phyloP scores from a whole-genome alignment of 2,797 vertebrate species.

The Poeciliopsis infans region DNA sequence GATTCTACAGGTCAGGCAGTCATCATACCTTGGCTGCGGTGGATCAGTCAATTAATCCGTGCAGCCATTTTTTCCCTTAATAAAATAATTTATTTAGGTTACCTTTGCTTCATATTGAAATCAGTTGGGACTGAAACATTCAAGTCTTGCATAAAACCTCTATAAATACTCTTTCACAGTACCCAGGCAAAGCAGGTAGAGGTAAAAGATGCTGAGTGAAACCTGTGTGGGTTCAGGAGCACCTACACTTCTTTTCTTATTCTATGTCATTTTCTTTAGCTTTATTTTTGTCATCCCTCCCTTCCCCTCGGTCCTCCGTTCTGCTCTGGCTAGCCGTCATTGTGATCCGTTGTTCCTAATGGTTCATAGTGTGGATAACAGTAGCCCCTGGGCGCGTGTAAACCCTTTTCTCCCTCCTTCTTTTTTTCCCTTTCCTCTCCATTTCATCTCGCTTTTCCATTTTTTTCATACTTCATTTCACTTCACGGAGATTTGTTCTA shows the following conservation, averaged over 20 bases:
- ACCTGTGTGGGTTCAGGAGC: conserved; percentile 12
- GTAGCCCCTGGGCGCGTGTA: conserved; percentile 52
- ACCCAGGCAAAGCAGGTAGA: background rate
- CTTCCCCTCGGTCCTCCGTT: conserved; percentile 29
- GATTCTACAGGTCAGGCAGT: background rate
- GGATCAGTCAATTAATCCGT: background rate
- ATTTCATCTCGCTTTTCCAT: conserved; percentile 67
- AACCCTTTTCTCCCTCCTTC: conserved; percentile 33
- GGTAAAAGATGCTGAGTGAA: conserved; percentile 1
- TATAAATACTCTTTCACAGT: background rate
- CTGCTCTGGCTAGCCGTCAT: conserved; percentile 45
- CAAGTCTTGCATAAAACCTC: background rate
- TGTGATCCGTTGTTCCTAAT: conserved; percentile 58
- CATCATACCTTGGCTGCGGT: background rate
- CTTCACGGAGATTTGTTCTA: conserved; percentile 77
- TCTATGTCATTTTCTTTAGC: conserved; percentile 2
- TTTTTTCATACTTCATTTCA: conserved; percentile 75
- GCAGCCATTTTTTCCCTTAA: background rate
- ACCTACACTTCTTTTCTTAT: background rate
- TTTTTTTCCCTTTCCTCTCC: conserved; percentile 41
- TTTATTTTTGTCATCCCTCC: conserved; percentile 27
- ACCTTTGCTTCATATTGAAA: background rate
- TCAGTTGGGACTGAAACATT: background rate
- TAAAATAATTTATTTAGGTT: background rate
- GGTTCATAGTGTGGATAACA: conserved; percentile 57